Conservation (phyloP, 2,797 vertebrate genomes). For the Mormyrops attenuatus region DNA sequence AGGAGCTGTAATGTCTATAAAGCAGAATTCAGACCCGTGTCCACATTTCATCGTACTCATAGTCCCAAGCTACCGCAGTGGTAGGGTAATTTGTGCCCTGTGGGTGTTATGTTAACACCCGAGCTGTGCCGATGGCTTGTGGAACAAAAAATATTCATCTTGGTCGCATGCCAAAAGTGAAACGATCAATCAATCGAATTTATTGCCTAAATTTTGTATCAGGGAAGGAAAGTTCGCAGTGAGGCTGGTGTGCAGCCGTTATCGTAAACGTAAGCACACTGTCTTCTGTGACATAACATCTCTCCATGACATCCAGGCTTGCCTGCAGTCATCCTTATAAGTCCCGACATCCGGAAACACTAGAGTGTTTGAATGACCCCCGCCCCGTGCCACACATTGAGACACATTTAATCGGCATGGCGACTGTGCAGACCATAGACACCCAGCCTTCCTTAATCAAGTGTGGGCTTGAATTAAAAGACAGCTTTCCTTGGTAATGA, state of each 20-base stretch:
- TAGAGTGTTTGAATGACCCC: background rate
- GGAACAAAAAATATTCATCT: constrained; percentile 1
- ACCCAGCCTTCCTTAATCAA: background rate
- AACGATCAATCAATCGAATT: background rate
- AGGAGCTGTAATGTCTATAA: background rate
- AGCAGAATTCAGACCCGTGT: background rate
- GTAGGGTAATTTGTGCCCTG: background rate
- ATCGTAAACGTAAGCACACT: background rate
- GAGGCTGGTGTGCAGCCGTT: background rate
- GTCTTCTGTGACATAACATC: background rate
- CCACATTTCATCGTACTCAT: background rate
- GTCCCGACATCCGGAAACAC: background rate
- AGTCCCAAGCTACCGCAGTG: background rate
- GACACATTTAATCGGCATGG: constrained; percentile 10
- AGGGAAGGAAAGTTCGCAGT: background rate
- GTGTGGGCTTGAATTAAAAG: background rate
- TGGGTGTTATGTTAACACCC: background rate
- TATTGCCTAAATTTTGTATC: background rate
- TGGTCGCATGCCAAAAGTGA: background rate
- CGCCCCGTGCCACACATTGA: background rate
- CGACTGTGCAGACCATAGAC: background rate
- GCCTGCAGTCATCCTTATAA: background rate
- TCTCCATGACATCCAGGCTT: background rate
- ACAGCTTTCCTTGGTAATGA: background rate
- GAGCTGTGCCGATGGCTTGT: background rate